phyloP scores from a whole-genome alignment of 2,888 invertebrate species.

The Siphlonurus alternatus region DNA sequence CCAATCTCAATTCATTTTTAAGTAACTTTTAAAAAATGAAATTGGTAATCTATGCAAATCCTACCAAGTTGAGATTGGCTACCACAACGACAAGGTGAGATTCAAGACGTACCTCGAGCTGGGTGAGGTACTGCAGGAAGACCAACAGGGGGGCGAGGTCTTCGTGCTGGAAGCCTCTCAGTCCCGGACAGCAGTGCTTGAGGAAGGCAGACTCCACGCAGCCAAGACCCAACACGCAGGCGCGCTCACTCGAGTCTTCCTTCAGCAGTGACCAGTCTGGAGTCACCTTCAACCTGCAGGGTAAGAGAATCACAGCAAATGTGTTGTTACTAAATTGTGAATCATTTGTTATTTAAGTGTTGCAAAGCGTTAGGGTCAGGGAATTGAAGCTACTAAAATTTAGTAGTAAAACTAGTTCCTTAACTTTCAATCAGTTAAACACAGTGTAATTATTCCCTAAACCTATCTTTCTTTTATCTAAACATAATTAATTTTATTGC shows the following conservation, averaged over 20 bases:
- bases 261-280: slow-evolving; percentile 31
- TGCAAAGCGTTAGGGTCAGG: no score
- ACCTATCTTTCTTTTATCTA: no score
- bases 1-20: no score
- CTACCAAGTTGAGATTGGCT: no score
- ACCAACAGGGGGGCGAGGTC: slow-evolving; percentile 59
- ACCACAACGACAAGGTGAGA: background rate
- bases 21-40: background rate
- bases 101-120: slow-evolving; percentile 46
- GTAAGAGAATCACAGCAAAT: no score
- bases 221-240: slow-evolving; percentile 61
- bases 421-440: no score
- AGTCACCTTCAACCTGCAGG: slow-evolving; percentile 26
- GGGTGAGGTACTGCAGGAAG: slow-evolving; percentile 70
- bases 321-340: no score
- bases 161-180: slow-evolving; percentile 40
- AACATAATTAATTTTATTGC: no score
- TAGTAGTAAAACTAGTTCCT: no score
- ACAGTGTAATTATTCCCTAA: no score
- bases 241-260: slow-evolving; percentile 18
- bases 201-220: slow-evolving; percentile 65
- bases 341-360: no score
- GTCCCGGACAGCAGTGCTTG: slow-evolving; percentile 46
- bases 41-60: background rate
- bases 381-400: no score